Percentiles rank a stretch among this genome's conserved stretches.
Conservation (phyloP, 2,113 vertebrate species). For the Pedetes capensis region DNA sequence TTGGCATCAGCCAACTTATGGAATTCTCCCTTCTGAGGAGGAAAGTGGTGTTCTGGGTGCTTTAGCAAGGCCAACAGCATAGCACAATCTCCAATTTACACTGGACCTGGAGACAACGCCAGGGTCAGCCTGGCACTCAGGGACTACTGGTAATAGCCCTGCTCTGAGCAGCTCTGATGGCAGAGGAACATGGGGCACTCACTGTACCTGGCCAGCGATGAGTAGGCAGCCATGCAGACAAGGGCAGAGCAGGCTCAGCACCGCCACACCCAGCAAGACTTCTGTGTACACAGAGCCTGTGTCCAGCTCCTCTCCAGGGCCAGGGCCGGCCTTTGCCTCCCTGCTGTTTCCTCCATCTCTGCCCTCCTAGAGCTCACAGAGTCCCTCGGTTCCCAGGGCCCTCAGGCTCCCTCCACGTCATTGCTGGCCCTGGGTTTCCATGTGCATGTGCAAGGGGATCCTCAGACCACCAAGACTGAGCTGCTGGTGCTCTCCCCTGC, state of each 20-base stretch:
- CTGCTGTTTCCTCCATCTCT: not conserved
- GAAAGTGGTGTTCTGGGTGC: not conserved
- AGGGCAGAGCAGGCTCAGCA: not conserved
- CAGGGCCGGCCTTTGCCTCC: not conserved
- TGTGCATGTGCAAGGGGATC: not conserved
- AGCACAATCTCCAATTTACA: too few relatives aligned
- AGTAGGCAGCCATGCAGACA: not conserved
- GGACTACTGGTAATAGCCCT: too few relatives aligned
- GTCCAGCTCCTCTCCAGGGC: not conserved
- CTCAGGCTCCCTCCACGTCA: not conserved
- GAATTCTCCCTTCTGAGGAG: slow-evolving; percentile 85
- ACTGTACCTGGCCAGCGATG: accelerated
- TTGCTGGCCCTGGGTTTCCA: not conserved
- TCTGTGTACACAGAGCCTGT: too few relatives aligned
- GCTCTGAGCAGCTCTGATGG: not conserved
- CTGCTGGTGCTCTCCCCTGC: accelerated
- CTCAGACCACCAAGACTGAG: not conserved
- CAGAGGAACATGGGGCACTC: too few relatives aligned
- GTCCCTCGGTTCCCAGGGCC: accelerated
- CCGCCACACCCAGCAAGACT: too few relatives aligned
- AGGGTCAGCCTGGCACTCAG: not conserved
- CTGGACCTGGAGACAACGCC: not conserved
- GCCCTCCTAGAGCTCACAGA: not conserved
- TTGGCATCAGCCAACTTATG: slow-evolving; percentile 83
- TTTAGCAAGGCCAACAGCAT: not conserved